phyloP scores from a whole-genome alignment of 2,113 vertebrate species.

The Trochalopteron elliotii region DNA sequence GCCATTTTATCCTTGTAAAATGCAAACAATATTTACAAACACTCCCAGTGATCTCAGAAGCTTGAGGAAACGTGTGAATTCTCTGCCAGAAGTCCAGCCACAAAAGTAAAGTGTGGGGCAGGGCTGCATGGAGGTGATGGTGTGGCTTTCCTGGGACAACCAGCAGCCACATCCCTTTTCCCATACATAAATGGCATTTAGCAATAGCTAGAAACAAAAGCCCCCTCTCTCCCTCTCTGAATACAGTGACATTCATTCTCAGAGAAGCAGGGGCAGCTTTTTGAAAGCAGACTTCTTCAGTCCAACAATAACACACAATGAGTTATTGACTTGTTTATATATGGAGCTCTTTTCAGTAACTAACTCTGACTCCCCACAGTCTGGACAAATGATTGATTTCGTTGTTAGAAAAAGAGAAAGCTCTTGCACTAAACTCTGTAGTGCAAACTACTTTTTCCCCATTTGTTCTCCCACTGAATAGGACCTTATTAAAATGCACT shows the following conservation, averaged over 20 bases:
- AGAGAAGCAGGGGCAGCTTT: constrained; percentile 78
- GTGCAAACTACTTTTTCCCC: constrained; percentile 79
- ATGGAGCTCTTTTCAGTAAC: constrained; percentile 85
- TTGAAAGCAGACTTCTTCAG: constrained; percentile 79
- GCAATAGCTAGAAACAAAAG: constrained; percentile 76
- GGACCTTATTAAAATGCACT: constrained; percentile 87
- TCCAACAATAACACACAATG: constrained; percentile 85
- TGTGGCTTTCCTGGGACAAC: constrained; percentile 23
- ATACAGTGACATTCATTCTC: constrained; percentile 80
- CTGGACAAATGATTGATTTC: constrained; percentile 90
- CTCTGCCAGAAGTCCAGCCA: not conserved
- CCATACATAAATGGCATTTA: constrained; percentile 77
- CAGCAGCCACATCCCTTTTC: constrained; percentile 71
- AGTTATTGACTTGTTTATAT: constrained; percentile 91
- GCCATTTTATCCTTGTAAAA: not conserved
- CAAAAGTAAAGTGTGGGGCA: constrained; percentile 6
- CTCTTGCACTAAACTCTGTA: constrained; percentile 80
- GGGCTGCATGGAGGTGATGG: constrained; percentile 6
- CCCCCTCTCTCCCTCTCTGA: constrained; percentile 68
- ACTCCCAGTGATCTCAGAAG: not conserved
- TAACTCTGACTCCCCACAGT: constrained; percentile 83
- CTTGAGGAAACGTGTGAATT: not conserved
- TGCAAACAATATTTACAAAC: not conserved
- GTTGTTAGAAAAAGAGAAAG: constrained; percentile 79
- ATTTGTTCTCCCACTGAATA: constrained; percentile 82